Percentiles rank a stretch among this genome's conserved stretches.
Conservation (phyloP, 2,113 vertebrate species). For the Tor tambroides region DNA sequence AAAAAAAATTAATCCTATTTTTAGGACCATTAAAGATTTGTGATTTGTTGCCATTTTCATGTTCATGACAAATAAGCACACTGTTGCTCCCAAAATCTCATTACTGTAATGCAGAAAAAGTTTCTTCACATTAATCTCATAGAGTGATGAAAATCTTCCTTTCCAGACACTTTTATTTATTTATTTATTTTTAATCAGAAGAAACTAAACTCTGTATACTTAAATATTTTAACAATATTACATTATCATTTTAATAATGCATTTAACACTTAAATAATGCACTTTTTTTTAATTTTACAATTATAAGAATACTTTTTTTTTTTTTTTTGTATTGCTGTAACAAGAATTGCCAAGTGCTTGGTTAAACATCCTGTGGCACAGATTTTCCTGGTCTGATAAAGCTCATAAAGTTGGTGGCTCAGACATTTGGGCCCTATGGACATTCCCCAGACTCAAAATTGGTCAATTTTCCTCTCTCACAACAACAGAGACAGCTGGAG, state of each 20-base stretch:
- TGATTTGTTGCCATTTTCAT: background rate
- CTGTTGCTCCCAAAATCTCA: background rate
- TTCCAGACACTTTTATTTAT: background rate
- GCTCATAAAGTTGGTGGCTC: conserved; percentile 8
- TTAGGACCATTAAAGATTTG: background rate
- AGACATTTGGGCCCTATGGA: background rate
- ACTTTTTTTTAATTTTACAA: too few relatives aligned
- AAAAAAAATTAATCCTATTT: background rate
- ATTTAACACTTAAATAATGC: too few relatives aligned
- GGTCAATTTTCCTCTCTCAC: conserved; percentile 16
- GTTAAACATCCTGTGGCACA: background rate
- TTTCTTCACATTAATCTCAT: background rate
- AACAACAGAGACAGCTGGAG: background rate
- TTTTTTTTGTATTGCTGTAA: too few relatives aligned
- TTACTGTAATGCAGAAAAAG: background rate
- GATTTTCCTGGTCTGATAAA: background rate
- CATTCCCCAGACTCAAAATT: conserved; percentile 15
- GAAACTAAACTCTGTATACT: background rate
- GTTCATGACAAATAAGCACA: background rate
- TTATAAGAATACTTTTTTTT: too few relatives aligned
- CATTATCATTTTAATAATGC: too few relatives aligned
- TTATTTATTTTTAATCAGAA: background rate
- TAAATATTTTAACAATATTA: background rate
- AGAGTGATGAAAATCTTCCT: background rate
- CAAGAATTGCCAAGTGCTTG: background rate